Evolutionary conservation across 2,888 invertebrate species (phyloP), one percentile per base, ranked within the genome.

Genomic region (Diaphora mendica): DNA sequence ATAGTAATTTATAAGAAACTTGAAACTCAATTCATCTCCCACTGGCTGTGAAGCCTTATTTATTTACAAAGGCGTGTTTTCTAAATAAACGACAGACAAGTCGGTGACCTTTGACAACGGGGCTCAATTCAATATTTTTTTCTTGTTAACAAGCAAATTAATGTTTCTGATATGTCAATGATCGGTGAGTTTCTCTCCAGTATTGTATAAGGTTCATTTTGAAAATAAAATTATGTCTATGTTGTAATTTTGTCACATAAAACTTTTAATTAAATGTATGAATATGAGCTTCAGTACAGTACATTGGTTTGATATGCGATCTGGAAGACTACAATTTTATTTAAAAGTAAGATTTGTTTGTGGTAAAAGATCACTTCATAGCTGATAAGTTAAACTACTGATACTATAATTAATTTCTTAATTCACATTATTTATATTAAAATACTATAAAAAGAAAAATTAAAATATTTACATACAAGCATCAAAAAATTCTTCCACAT

Each of bases 61-160:
- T n/a, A n/a, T n/a, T n/a, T n/a, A n/a, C n/a, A n/a, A n/a, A n/a
- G n/a, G 68, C 48, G 17, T 68, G 59, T 70, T 79, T 71, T 75
- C 39, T 62, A 59, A 74, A 73, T 51, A 77, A 75, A 77, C 64
- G 59, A 71, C 39, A 44, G 48, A 44, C 26, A 71, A 73, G 74
- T 78, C 73, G 42, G 8, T 67, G 73, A 79, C 75, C 77, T 76
- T 44, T 11, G 64, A n/a, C 64, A 75, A 64, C 68, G 71, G 35
- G 4, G 48, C 62, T 76, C 44, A 64, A 44, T 73, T 70, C 17
- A 65, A 68, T 73, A 33, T 64, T 73, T 77, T 73, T 74, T 7
- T 67, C 64, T 44, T 68, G 68, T 65, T 73, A 68, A 74, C 33
- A 73, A 76, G 26, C 23, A 65, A 77, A 78, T 83, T 78, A 72